phyloP scores from a whole-genome alignment of 30 jellyfish, hydroid and myxozoan species.

The Cassiopea xamachana region DNA sequence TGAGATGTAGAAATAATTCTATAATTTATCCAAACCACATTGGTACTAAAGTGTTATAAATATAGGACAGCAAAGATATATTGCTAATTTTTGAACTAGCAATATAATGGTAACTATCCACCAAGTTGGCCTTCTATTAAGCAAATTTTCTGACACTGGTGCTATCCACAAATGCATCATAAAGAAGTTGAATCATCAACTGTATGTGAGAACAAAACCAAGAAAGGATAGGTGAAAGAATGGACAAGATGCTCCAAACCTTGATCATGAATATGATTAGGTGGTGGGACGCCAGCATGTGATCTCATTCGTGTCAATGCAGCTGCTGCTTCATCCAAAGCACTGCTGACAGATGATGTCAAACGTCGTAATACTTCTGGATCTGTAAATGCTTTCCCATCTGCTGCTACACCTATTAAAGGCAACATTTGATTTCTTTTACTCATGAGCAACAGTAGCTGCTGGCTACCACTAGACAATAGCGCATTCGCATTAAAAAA shows the following conservation, averaged over 20 bases:
- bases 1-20: neutral
- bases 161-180: too few relatives aligned
- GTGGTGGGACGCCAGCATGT: slow-evolving; percentile 88
- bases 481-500: too few relatives aligned
- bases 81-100: too few relatives aligned
- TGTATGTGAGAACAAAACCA: neutral
- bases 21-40: too few relatives aligned
- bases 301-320: slow-evolving; percentile 98
- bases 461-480: too few relatives aligned
- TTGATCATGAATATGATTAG: slow-evolving; percentile 91
- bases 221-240: neutral
- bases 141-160: too few relatives aligned
- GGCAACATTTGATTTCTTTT: neutral
- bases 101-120: too few relatives aligned
- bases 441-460: neutral
- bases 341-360: slow-evolving; percentile 99
- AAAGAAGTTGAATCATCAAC: too few relatives aligned
- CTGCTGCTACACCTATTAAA: slow-evolving; percentile 96
- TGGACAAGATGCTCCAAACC: slow-evolving; percentile 42
- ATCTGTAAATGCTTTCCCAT: slow-evolving; percentile 98
- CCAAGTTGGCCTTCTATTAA: too few relatives aligned
- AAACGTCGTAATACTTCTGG: slow-evolving; percentile 95
- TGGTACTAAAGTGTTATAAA: too few relatives aligned
- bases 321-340: slow-evolving; percentile 99
- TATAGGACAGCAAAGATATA: too few relatives aligned